These are phyloP conservation scores for Meliscaeva auricollis DNA, from an alignment of 2,888 invertebrate species.

Conservation along the genomic window DNA sequence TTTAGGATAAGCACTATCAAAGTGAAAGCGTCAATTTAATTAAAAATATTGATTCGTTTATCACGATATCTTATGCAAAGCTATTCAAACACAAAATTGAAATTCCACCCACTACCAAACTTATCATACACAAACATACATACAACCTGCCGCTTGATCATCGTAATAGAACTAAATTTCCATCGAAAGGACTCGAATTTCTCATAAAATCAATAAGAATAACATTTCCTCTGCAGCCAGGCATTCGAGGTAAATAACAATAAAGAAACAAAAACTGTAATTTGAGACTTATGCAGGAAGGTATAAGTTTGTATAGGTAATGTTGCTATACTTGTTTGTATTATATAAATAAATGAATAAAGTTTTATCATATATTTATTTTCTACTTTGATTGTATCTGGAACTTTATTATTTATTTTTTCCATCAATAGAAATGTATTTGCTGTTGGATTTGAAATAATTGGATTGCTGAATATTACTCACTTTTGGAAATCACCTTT, in stretches of 20 bases:
- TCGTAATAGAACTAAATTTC: slow-evolving; percentile 29
- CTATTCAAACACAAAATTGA: slow-evolving; percentile 7
- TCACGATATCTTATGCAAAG: slow-evolving; percentile 37
- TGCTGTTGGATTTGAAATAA: slow-evolving; percentile 7
- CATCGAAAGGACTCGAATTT: slow-evolving; percentile 13
- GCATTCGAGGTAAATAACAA: slow-evolving; percentile 21
- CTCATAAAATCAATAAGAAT: slow-evolving; percentile 21
- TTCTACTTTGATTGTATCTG: slow-evolving; percentile 1
- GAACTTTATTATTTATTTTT: slow-evolving; percentile 9
- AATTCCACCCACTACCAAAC: too few species aligned
- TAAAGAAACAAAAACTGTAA: slow-evolving; percentile 10
- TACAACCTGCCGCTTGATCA: slow-evolving; percentile 1
- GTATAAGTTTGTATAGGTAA: too few species aligned
- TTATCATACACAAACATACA: not conserved
- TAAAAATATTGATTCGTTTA: slow-evolving; percentile 39
- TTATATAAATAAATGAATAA: not conserved
- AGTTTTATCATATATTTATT: not conserved
- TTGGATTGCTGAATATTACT: not conserved
- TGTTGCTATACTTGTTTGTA: not conserved
- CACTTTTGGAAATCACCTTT: slow-evolving; percentile 14
- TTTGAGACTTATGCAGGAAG: not conserved
- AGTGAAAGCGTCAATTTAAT: slow-evolving; percentile 12
- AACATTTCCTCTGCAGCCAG: slow-evolving; percentile 8
- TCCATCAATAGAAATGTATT: not conserved
- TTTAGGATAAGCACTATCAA: not conserved